Evolutionary conservation across 2,113 vertebrate genomes (phyloP).

Genomic region (Trematocara zebra): DNA sequence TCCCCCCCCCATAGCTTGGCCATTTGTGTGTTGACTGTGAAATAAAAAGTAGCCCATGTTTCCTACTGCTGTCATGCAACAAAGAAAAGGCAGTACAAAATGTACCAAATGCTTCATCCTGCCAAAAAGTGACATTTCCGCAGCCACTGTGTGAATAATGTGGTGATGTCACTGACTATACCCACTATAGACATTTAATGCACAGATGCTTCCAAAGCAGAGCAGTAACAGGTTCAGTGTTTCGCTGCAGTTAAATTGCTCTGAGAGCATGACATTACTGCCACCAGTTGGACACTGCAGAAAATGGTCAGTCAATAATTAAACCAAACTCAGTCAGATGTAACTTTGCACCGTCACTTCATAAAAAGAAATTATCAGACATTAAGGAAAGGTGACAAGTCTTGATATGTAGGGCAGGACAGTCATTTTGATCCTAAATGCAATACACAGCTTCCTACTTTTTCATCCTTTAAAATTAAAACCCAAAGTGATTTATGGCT

Average conservation of each 20-base stretch:
- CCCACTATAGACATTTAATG: neutral
- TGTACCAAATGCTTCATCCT: neutral
- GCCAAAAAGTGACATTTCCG: neutral
- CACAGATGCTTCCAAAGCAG: neutral
- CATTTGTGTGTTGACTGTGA: neutral
- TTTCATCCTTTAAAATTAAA: constrained; percentile 2
- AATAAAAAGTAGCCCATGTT: neutral
- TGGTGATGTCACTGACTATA: neutral
- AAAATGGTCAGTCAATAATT: constrained; percentile 12
- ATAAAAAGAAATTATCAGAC: neutral
- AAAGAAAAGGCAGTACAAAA: neutral
- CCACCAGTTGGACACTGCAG: constrained; percentile 42
- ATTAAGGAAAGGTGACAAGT: neutral
- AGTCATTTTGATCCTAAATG: neutral
- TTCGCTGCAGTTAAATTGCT: neutral
- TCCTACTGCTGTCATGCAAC: neutral
- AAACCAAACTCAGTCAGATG: neutral
- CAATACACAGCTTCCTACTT: neutral
- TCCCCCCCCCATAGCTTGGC: neutral
- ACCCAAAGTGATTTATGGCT: neutral
- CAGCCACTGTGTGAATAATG: neutral
- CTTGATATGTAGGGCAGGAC: neutral
- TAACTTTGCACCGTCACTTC: neutral
- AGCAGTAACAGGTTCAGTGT: neutral
- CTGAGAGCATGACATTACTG: constrained; percentile 33